These are phyloP conservation scores for Strongylocentrotus purpuratus DNA, from an alignment of 35 echinoderm and acorn worm species.

Conservation along the genomic window DNA sequence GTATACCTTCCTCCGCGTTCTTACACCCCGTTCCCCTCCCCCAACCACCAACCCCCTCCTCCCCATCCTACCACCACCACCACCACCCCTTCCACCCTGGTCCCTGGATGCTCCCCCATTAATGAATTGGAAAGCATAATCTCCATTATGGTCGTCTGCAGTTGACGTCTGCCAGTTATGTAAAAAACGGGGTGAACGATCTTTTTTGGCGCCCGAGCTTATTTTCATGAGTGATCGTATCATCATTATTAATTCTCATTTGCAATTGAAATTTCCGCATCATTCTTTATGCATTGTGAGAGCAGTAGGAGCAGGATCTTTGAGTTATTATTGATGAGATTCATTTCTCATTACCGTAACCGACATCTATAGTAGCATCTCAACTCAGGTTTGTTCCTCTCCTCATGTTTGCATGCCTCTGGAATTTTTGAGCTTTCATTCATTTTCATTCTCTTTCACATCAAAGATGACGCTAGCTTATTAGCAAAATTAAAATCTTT, in stretches of 20 bases:
- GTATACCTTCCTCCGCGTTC: neutral
- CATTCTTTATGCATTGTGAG: neutral
- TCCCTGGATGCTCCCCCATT: neutral
- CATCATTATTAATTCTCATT: conserved; percentile 42
- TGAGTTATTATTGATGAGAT: neutral
- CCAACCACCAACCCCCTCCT: neutral
- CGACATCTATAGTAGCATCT: neutral
- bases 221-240: conserved; percentile 33
- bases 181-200: neutral
- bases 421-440: neutral
- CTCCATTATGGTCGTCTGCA: neutral
- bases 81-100: neutral
- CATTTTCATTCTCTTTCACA: neutral
- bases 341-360: neutral
- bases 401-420: neutral
- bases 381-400: neutral
- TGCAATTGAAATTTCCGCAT: conserved; percentile 35
- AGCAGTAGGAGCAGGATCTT: neutral
- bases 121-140: conserved; percentile 14
- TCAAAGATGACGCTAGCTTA: neutral
- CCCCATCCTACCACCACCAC: neutral
- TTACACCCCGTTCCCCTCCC: neutral
- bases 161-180: conserved; percentile 7
- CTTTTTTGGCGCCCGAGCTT: conserved; percentile 27
- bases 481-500: too few relatives aligned